Conservation (phyloP, 2,113 vertebrate species). For the Danio rerio region DNA sequence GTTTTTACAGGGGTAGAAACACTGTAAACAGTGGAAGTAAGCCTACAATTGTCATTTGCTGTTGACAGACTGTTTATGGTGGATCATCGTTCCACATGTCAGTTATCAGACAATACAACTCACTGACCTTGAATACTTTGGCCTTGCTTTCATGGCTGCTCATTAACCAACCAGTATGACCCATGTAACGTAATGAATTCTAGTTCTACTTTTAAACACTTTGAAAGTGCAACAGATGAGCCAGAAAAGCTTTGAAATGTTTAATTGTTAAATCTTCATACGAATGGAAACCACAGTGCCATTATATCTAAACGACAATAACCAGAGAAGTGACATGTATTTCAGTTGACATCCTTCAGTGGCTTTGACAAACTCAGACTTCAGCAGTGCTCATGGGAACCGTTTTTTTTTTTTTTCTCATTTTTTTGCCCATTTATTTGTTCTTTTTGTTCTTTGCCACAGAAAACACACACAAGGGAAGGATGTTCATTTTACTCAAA, state of each 20-base stretch:
- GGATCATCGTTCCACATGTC: too few relatives aligned
- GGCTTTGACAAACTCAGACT: background rate
- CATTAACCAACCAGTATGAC: conserved; percentile 3
- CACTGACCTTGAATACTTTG: background rate
- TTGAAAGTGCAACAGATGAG: background rate
- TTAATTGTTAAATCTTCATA: background rate
- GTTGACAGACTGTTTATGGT: background rate
- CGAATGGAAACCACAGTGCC: background rate
- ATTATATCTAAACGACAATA: background rate
- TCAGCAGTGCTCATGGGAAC: background rate
- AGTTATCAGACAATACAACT: background rate
- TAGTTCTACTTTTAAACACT: background rate
- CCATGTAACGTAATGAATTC: background rate
- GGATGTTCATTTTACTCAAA: too few relatives aligned
- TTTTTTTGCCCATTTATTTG: too few relatives aligned
- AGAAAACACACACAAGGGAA: too few relatives aligned
- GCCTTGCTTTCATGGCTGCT: background rate
- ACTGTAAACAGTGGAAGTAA: background rate
- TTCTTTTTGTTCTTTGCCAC: too few relatives aligned
- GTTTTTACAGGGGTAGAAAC: too few relatives aligned
- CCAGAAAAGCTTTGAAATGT: background rate
- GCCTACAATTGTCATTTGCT: background rate
- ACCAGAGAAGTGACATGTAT: background rate
- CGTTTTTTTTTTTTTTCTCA: too few relatives aligned
- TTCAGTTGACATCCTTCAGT: background rate